Conservation (phyloP, 2,888 invertebrate species). For the Phragmatobia fuliginosa region DNA sequence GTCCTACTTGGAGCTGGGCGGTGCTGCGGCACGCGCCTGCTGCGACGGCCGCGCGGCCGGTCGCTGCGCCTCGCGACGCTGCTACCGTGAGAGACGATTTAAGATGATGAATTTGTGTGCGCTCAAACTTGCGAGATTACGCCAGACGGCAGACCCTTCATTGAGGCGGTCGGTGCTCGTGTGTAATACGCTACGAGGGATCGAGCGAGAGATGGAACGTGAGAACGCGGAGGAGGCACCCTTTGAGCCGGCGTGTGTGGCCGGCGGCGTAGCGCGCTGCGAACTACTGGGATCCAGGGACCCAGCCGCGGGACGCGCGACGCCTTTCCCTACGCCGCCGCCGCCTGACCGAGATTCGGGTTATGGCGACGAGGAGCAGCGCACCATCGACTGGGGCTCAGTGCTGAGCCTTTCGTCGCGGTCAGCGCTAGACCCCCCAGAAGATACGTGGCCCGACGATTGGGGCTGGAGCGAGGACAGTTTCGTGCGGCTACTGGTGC, state of each 20-base stretch:
- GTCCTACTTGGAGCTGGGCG: conserved; percentile 95
- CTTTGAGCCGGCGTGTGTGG: conserved; percentile 75
- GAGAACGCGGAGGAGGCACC: conserved; percentile 87
- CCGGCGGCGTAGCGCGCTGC: conserved; percentile 86
- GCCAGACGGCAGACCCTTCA: conserved; percentile 96
- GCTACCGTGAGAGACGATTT: conserved; percentile 94
- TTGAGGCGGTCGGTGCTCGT: conserved; percentile 96
- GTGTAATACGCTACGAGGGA: conserved; percentile 95
- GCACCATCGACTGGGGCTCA: conserved; percentile 96
- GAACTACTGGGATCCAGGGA: conserved; percentile 85
- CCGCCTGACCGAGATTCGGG: conserved; percentile 90
- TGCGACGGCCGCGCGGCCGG: conserved; percentile 91
- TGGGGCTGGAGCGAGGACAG: conserved; percentile 89
- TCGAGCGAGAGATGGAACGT: conserved; percentile 95
- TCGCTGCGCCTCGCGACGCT: conserved; percentile 93
- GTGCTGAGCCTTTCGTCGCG: conserved; percentile 95
- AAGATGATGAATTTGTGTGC: conserved; percentile 97
- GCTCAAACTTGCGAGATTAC: conserved; percentile 95
- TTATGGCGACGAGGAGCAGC: conserved; percentile 92
- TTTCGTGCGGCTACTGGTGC: conserved; percentile 91
- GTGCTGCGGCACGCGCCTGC: conserved; percentile 91
- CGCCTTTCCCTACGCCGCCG: conserved; percentile 88
- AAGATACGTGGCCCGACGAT: conserved; percentile 91
- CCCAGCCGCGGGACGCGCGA: conserved; percentile 88
- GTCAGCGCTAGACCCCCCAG: conserved; percentile 94